Evolutionary conservation across 2,888 invertebrate species (phyloP).

Genomic region (Formica aserva): DNA sequence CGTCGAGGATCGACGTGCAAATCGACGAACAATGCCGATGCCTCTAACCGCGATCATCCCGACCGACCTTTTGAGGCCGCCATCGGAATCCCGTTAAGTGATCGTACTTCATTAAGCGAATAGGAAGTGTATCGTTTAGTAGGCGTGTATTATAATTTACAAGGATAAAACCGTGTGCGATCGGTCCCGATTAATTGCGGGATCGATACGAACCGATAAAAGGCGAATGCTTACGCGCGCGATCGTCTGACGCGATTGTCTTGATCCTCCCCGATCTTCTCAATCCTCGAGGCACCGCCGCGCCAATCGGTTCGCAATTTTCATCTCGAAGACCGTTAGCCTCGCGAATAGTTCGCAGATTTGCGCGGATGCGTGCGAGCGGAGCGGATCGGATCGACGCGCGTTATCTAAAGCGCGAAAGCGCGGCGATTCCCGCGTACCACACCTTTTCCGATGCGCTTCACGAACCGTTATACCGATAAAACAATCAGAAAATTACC

Average conservation of each 20-base stretch:
- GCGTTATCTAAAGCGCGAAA: slow-evolving; percentile 32
- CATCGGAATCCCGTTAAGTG: slow-evolving; percentile 67
- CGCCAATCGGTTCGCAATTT: slow-evolving; percentile 66
- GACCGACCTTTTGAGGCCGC: slow-evolving; percentile 64
- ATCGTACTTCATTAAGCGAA: slow-evolving; percentile 69
- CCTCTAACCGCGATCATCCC: slow-evolving; percentile 50
- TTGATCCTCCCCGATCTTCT: slow-evolving; percentile 30
- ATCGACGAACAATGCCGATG: slow-evolving; percentile 55
- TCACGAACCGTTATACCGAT: slow-evolving; percentile 56
- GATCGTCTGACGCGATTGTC: not conserved
- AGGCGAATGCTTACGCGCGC: slow-evolving; percentile 25
- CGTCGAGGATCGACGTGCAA: slow-evolving; percentile 38
- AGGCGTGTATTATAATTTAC: slow-evolving; percentile 72
- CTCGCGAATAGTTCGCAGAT: slow-evolving; percentile 35
- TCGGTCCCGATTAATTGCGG: slow-evolving; percentile 72
- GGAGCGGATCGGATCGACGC: slow-evolving; percentile 8
- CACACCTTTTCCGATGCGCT: slow-evolving; percentile 50
- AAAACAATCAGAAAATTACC: slow-evolving; percentile 61
- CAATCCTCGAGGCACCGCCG: slow-evolving; percentile 32
- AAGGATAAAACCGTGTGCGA: slow-evolving; percentile 65
- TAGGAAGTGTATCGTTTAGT: slow-evolving; percentile 70
- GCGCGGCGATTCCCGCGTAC: slow-evolving; percentile 17
- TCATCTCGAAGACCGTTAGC: slow-evolving; percentile 66
- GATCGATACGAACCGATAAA: slow-evolving; percentile 69
- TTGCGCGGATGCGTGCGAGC: slow-evolving; percentile 11